Percentiles rank a stretch among this genome's conserved stretches.
phyloP scores from a whole-genome alignment of 2,888 invertebrate species.

The Cecidostiba fungosa region DNA sequence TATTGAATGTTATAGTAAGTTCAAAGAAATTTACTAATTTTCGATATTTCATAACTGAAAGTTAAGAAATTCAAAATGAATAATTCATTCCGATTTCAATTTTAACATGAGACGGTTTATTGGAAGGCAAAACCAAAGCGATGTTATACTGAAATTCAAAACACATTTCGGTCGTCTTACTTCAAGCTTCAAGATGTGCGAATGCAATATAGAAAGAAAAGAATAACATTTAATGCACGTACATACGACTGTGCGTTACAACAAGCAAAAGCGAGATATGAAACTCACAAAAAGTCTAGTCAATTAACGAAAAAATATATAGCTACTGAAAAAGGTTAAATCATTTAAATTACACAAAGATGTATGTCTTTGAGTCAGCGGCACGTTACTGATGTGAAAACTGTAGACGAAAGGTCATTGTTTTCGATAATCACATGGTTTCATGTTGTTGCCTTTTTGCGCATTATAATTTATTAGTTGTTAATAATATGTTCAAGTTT shows the following conservation, averaged over 20 bases:
- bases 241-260: slow-evolving; percentile 22
- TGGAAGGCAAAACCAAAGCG: slow-evolving; percentile 10
- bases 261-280: slow-evolving; percentile 56
- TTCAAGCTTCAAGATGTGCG: slow-evolving; percentile 3
- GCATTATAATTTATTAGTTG: background rate
- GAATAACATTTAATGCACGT: background rate
- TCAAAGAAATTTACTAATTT: slow-evolving; percentile 65
- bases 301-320: slow-evolving; percentile 75
- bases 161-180: slow-evolving; percentile 18
- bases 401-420: background rate
- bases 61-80: background rate
- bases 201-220: background rate
- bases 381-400: slow-evolving; percentile 65
- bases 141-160: background rate
- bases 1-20: slow-evolving; percentile 76
- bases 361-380: slow-evolving; percentile 74
- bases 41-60: slow-evolving; percentile 27
- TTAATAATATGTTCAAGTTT: background rate
- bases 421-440: background rate
- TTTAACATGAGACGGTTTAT: background rate
- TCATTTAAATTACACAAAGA: slow-evolving; percentile 26
- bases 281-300: slow-evolving; percentile 74
- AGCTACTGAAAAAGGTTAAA: slow-evolving; percentile 32
- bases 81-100: slow-evolving; percentile 10
- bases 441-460: background rate